A percentile compares a stretch with the other conserved stretches of the same genome.
Evolutionary conservation across 2,888 invertebrate species (phyloP).

Genomic region (Caenorhabditis sp.): DNA sequence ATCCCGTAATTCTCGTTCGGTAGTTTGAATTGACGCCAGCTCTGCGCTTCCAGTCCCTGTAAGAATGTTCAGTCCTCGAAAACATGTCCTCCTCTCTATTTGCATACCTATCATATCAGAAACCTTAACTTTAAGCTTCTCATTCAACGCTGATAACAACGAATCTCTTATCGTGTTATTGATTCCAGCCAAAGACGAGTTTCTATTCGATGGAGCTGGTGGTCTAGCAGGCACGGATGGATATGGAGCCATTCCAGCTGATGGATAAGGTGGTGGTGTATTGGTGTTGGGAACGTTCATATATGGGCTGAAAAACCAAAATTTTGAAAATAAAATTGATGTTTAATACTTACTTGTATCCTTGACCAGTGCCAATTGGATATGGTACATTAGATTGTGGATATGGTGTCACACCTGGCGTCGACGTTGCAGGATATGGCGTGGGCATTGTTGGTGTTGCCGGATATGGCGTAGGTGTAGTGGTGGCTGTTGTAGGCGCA

Average conservation of each 20-base stretch:
- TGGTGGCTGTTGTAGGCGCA: slow-evolving; percentile 75
- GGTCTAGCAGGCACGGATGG: slow-evolving; percentile 40
- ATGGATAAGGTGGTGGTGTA: slow-evolving; percentile 13
- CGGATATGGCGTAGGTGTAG: slow-evolving; percentile 71
- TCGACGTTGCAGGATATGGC: slow-evolving; percentile 33
- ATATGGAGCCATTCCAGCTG: neutral
- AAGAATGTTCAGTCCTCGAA: slow-evolving; percentile 15
- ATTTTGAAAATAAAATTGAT: neutral
- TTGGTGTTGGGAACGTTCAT: slow-evolving; percentile 36
- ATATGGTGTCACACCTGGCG: slow-evolving; percentile 34
- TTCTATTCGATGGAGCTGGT: slow-evolving; percentile 25
- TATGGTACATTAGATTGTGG: slow-evolving; percentile 42
- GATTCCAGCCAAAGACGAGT: slow-evolving; percentile 78
- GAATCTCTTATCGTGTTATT: slow-evolving; percentile 94
- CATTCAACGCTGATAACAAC: slow-evolving; percentile 90
- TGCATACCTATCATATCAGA: slow-evolving; percentile 76
- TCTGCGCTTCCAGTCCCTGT: slow-evolving; percentile 77
- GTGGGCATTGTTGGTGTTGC: slow-evolving; percentile 41
- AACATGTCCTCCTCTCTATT: neutral
- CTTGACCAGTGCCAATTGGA: slow-evolving; percentile 33
- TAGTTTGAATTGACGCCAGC: slow-evolving; percentile 85
- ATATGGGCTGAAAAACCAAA: slow-evolving; percentile 41
- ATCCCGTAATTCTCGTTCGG: slow-evolving; percentile 83
- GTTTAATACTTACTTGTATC: slow-evolving; percentile 40
- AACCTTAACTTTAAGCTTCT: slow-evolving; percentile 86